Percentiles rank a stretch among this genome's conserved stretches.
Evolutionary conservation across 2,113 vertebrate species (phyloP).

Genomic region (Nycticorax nycticorax): DNA sequence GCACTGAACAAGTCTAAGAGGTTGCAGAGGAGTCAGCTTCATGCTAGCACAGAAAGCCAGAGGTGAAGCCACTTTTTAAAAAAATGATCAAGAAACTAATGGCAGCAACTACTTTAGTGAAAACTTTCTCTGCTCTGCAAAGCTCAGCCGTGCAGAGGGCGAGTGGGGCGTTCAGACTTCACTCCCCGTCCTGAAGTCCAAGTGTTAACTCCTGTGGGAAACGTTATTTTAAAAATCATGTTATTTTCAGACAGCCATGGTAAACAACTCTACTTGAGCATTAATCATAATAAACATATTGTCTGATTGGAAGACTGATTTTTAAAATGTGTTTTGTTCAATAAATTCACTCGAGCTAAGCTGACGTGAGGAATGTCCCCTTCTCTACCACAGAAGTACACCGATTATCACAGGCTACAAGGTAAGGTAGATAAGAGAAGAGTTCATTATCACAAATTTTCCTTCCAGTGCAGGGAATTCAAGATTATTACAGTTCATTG

Average conservation of each 20-base stretch:
- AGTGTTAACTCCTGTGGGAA: background rate
- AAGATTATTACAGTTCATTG: constrained; percentile 12
- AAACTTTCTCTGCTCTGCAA: background rate
- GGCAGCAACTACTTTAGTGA: background rate
- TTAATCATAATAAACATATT: background rate
- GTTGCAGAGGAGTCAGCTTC: background rate
- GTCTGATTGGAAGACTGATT: background rate
- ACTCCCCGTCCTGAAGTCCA: background rate
- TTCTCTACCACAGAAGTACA: background rate
- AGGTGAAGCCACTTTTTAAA: background rate
- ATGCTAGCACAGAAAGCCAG: background rate
- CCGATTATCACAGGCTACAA: background rate
- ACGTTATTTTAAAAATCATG: background rate
- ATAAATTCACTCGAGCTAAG: background rate
- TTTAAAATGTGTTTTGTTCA: background rate
- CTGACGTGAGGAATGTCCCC: background rate
- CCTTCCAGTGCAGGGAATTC: background rate
- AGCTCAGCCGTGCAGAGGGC: background rate
- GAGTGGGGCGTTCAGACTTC: background rate
- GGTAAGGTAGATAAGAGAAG: background rate
- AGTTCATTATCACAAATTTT: background rate
- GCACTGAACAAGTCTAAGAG: background rate
- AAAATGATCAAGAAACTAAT: background rate
- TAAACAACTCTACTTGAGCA: background rate
- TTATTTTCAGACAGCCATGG: background rate